phyloP scores from a whole-genome alignment of 2,888 invertebrate species.

The Coelopa pilipes region DNA sequence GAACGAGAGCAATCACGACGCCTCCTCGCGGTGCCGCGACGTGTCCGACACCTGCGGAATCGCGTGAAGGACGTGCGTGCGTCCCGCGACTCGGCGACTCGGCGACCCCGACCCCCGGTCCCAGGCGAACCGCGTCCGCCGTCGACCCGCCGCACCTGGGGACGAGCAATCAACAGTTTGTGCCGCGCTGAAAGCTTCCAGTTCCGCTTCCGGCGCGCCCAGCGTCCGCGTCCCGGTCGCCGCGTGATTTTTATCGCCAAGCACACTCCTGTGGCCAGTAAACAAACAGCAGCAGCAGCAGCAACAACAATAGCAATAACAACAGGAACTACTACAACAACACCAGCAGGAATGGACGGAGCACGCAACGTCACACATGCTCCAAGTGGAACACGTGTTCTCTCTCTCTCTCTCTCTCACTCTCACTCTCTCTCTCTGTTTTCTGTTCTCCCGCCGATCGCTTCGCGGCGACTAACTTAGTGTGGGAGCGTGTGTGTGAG shows the following conservation, averaged over 20 bases:
- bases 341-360: too few species aligned
- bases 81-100: neutral
- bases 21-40: too few species aligned
- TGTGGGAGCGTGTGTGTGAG: too few species aligned
- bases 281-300: conserved; percentile 15
- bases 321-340: too few species aligned
- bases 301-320: conserved; percentile 23
- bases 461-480: too few species aligned
- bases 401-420: neutral
- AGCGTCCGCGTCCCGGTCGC: neutral
- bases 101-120: neutral
- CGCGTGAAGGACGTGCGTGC: conserved; percentile 21
- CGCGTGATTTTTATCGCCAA: conserved; percentile 24
- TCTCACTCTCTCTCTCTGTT: too few species aligned
- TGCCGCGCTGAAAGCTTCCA: too few species aligned
- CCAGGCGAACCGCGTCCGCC: neutral
- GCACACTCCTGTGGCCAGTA: conserved; percentile 20
- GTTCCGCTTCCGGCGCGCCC: too few species aligned
- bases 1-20: too few species aligned
- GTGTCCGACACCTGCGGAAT: neutral
- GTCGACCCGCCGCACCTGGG: too few species aligned
- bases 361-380: conserved; percentile 18
- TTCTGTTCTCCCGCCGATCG: too few species aligned
- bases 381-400: conserved; percentile 3
- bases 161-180: conserved; percentile 1